Percentiles rank a stretch among this genome's conserved stretches.
Evolutionary conservation across 2,888 invertebrate species (phyloP).

Genomic region (Polyploca ridens): DNA sequence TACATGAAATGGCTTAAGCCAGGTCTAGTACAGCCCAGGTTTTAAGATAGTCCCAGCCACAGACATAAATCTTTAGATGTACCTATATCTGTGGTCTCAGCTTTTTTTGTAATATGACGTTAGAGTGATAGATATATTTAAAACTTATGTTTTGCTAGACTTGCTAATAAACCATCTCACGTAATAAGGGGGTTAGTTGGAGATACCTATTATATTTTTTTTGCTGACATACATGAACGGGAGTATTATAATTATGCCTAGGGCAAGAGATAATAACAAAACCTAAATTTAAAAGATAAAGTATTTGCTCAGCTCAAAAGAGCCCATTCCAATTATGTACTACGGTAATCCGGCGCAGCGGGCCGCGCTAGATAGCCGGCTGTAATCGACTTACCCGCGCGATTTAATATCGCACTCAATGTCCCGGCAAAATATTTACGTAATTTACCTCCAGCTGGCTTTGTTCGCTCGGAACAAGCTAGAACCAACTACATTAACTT

Average conservation of each 20-base stretch:
- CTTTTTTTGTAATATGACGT: no score
- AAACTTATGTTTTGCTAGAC: no score
- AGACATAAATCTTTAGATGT: no score
- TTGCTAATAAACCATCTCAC: no score
- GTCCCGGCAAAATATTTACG: conserved; percentile 68
- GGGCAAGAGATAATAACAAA: neutral
- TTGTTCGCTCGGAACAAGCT: conserved; percentile 40
- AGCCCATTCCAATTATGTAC: conserved; percentile 61
- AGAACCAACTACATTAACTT: conserved; percentile 25
- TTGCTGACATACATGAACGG: no score
- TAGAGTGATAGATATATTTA: no score
- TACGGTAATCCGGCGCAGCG: conserved; percentile 60
- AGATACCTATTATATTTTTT: no score
- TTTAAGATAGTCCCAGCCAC: no score
- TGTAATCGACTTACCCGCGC: conserved; percentile 69
- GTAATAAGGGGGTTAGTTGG: no score
- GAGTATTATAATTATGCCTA: neutral
- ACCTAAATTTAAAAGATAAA: neutral
- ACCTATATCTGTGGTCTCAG: no score
- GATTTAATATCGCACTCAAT: conserved; percentile 71
- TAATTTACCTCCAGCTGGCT: conserved; percentile 51
- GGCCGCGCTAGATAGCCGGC: conserved; percentile 58
- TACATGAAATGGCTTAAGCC: no score
- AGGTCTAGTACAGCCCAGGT: no score
- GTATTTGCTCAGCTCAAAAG: conserved; percentile 34